A percentile compares a stretch with the other conserved stretches of the same genome.
Evolutionary conservation across 92 coral and sea anemone genomes (phyloP).

Genomic region (Actinostola sp.): DNA sequence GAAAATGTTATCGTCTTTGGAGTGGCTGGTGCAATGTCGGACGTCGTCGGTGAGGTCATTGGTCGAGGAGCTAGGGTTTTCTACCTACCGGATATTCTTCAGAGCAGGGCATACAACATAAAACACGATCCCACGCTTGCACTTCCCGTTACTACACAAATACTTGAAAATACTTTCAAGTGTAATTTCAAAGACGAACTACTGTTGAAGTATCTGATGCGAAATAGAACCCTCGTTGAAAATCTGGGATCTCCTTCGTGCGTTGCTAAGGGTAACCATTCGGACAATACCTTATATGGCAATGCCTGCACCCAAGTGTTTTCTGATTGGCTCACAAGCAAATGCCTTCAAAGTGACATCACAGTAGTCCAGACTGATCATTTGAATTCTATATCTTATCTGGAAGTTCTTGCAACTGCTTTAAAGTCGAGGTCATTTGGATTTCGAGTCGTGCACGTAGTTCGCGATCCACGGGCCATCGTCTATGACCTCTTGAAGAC

Average conservation of each 20-base stretch:
- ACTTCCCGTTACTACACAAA: slow-evolving; percentile 34
- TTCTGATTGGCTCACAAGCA: slow-evolving; percentile 28
- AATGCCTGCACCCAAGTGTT: background rate
- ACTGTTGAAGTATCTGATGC: slow-evolving; percentile 30
- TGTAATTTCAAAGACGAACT: slow-evolving; percentile 48
- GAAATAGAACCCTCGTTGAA: background rate
- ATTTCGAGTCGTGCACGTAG: slow-evolving; percentile 46
- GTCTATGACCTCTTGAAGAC: background rate
- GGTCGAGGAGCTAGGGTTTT: slow-evolving; percentile 19
- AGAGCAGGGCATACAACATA: slow-evolving; percentile 16
- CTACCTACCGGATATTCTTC: slow-evolving; percentile 18
- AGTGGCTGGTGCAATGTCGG: slow-evolving; percentile 32
- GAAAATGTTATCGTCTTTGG: slow-evolving; percentile 30
- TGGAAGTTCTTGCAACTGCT: slow-evolving; percentile 30
- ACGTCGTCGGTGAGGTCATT: slow-evolving; percentile 17
- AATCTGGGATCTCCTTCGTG: slow-evolving; percentile 8
- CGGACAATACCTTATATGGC: background rate
- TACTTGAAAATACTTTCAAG: slow-evolving; percentile 45
- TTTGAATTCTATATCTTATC: slow-evolving; percentile 43
- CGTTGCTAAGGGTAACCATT: background rate
- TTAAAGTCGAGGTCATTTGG: slow-evolving; percentile 12
- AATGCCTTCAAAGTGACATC: slow-evolving; percentile 12
- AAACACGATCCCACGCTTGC: slow-evolving; percentile 31
- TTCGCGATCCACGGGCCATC: slow-evolving; percentile 53
- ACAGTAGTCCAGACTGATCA: slow-evolving; percentile 38